phyloP scores from a whole-genome alignment of 2,113 vertebrate genomes.

The Ciconia maguari region DNA sequence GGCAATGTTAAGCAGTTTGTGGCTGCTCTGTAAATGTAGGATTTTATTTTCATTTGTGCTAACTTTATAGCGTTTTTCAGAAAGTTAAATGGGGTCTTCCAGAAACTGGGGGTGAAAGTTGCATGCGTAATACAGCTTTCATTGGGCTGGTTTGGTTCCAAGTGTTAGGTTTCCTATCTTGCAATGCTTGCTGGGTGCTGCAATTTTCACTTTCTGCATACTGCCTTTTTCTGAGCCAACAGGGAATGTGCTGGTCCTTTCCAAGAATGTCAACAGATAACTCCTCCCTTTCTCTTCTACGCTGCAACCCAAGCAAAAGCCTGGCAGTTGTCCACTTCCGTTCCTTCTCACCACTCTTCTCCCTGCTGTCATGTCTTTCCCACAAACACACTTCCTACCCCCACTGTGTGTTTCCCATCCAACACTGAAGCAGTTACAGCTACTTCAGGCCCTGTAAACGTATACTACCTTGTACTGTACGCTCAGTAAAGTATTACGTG shows the following conservation, averaged over 20 bases:
- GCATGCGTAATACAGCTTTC: background rate
- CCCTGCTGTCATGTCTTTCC: background rate
- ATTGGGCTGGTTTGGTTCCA: background rate
- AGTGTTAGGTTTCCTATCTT: background rate
- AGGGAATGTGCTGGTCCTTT: background rate
- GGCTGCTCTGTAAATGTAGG: background rate
- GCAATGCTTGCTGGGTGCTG: background rate
- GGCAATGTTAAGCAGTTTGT: background rate
- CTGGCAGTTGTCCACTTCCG: background rate
- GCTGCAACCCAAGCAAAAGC: background rate
- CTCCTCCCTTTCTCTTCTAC: background rate
- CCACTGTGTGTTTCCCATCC: background rate
- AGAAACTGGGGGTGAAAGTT: background rate
- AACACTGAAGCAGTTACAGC: background rate
- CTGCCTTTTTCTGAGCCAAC: background rate
- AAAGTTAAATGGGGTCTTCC: background rate
- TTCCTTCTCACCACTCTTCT: background rate
- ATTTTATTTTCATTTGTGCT: background rate
- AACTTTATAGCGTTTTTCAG: background rate
- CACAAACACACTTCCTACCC: background rate
- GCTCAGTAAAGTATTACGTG: background rate
- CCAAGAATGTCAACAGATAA: background rate
- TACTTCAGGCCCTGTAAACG: background rate
- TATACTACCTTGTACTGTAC: background rate
- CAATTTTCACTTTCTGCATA: background rate